A percentile compares a stretch with the other conserved stretches of the same genome.
These are phyloP conservation scores for Slavum lentiscoides DNA, from an alignment of 2,888 invertebrate genomes.

Conservation along the genomic window DNA sequence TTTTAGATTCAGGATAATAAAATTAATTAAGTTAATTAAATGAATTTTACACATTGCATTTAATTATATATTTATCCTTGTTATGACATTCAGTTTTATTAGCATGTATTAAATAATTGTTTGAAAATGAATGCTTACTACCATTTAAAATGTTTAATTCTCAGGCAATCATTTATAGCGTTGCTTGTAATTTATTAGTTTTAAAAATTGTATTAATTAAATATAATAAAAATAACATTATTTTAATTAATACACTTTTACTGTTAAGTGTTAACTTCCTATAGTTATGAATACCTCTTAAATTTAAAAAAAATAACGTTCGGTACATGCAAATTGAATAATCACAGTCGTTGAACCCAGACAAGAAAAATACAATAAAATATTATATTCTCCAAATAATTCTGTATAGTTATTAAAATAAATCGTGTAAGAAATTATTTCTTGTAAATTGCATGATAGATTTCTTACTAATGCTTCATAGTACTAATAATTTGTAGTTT, in stretches of 20 bases:
- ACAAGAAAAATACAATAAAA: background rate
- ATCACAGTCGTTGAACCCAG: background rate
- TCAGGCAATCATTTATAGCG: background rate
- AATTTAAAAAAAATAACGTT: conserved; percentile 7
- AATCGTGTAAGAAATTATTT: background rate
- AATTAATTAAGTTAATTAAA: conserved; percentile 3
- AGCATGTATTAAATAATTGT: background rate
- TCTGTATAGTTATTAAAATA: background rate
- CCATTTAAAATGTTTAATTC: background rate
- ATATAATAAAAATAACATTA: background rate
- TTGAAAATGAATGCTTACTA: background rate
- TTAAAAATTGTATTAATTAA: background rate
- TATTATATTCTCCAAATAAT: background rate
- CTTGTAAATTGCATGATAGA: background rate
- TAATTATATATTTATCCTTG: background rate
- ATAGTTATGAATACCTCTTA: background rate
- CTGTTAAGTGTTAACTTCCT: background rate
- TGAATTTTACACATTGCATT: background rate
- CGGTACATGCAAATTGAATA: no score
- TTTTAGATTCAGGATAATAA: background rate
- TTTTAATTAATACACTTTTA: background rate
- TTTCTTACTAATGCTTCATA: no score
- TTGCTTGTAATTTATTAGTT: background rate
- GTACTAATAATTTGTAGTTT: no score
- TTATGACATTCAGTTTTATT: background rate